Conservation (phyloP, 2,113 vertebrate species). For the Dipodomys stephensi region DNA sequence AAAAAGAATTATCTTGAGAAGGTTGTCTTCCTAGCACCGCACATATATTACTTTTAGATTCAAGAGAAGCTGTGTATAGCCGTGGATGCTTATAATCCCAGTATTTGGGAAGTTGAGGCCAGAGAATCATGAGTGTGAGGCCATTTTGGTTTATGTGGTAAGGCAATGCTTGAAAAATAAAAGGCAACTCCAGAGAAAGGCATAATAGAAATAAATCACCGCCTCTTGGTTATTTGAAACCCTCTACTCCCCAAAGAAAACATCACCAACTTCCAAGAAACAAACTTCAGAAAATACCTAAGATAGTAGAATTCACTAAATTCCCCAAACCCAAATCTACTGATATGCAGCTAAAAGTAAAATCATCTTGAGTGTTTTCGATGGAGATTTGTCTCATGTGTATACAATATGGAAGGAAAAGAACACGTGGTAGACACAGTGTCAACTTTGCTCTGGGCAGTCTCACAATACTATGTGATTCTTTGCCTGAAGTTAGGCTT, state of each 20-base stretch:
- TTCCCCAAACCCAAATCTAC: not conserved
- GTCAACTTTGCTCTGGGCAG: not conserved
- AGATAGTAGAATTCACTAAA: constrained; percentile 18
- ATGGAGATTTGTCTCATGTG: not conserved
- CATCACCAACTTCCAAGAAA: constrained; percentile 26
- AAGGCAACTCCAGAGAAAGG: constrained; percentile 16
- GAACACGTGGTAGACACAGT: not conserved
- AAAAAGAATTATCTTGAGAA: constrained; percentile 48
- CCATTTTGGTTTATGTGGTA: too few species aligned
- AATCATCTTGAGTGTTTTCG: not conserved
- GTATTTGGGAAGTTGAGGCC: too few species aligned
- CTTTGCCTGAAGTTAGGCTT: not conserved
- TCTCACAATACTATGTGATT: not conserved
- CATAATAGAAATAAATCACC: not conserved
- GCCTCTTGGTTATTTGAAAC: not conserved
- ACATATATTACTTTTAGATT: constrained; percentile 50
- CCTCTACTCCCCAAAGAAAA: not conserved
- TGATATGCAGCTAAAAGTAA: constrained; percentile 10
- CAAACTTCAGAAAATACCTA: constrained; percentile 28
- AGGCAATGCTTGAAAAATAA: too few species aligned
- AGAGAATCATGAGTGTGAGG: too few species aligned
- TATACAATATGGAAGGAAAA: not conserved
- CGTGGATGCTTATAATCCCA: too few species aligned
- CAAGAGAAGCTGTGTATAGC: too few species aligned
- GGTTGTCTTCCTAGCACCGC: constrained; percentile 17